A percentile compares a stretch with the other conserved stretches of the same genome.
Conservation (phyloP, 2,113 vertebrate species). For the Pollachius pollachius region DNA sequence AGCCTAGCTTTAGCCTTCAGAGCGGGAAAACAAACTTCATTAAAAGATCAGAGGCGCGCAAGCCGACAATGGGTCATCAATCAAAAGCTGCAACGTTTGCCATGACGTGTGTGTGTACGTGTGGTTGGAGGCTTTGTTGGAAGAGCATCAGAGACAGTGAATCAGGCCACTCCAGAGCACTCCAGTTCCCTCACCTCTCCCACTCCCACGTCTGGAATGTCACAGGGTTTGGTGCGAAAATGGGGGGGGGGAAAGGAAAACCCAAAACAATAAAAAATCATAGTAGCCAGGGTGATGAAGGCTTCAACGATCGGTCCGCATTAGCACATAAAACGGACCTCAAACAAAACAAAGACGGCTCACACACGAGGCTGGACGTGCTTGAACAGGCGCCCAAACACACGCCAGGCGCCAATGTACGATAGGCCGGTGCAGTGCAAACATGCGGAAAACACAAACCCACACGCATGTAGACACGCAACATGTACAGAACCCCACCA, state of each 20-base stretch:
- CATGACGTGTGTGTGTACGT: conserved; percentile 36
- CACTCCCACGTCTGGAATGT: conserved; percentile 57
- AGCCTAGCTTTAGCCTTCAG: conserved; percentile 8
- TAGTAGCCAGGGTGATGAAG: background rate
- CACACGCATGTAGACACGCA: background rate
- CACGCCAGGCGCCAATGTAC: background rate
- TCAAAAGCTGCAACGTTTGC: conserved; percentile 50
- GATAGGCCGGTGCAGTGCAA: background rate
- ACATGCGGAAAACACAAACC: conserved; percentile 17
- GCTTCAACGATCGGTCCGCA: conserved; percentile 18
- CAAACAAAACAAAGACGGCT: conserved; percentile 22
- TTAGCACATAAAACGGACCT: conserved; percentile 9
- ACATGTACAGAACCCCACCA: background rate
- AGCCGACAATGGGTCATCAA: conserved; percentile 49
- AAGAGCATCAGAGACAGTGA: conserved; percentile 60
- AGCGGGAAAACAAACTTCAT: conserved; percentile 51
- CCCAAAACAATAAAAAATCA: conserved; percentile 4
- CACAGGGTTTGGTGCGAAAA: conserved; percentile 17
- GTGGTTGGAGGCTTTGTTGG: conserved; percentile 48
- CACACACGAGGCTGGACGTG: conserved; percentile 2
- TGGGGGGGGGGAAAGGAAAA: background rate
- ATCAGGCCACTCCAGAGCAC: conserved; percentile 47
- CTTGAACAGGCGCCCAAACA: conserved; percentile 4
- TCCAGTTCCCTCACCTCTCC: conserved; percentile 32
- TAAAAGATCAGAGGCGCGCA: conserved; percentile 55